Evolutionary conservation across 2,113 vertebrate genomes (phyloP).

Genomic region (Lasiurus cinereus): DNA sequence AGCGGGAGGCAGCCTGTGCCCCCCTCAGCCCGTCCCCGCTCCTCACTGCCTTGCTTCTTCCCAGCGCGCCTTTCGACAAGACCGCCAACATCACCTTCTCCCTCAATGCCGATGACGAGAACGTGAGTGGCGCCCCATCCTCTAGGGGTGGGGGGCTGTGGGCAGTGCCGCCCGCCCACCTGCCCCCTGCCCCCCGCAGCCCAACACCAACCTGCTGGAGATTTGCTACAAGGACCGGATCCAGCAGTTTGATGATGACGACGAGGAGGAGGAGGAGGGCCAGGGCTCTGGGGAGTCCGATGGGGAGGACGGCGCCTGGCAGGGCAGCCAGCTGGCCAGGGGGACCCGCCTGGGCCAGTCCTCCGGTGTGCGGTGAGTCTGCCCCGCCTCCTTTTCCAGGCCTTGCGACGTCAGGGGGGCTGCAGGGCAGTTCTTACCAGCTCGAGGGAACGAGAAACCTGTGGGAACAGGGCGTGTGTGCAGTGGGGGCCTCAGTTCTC

Average conservation of each 20-base stretch:
- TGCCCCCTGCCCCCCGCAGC: conserved; percentile 56
- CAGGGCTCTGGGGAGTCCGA: conserved; percentile 78
- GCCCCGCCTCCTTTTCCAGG: conserved; percentile 88
- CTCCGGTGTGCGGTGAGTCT: conserved; percentile 80
- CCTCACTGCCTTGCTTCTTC: not conserved
- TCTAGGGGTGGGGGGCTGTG: fast-evolving
- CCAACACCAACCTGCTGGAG: conserved; percentile 86
- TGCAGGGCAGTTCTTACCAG: fast-evolving
- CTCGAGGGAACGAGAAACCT: not conserved
- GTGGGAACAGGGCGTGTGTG: not conserved
- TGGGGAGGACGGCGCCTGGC: conserved; percentile 86
- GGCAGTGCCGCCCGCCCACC: not conserved
- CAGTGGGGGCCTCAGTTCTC: not conserved
- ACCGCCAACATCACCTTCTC: conserved; percentile 87
- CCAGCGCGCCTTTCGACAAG: conserved; percentile 88
- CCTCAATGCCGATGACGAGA: conserved; percentile 85
- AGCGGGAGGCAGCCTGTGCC: no score
- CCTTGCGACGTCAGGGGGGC: not conserved
- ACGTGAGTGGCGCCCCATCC: conserved; percentile 78
- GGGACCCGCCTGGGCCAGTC: conserved; percentile 51
- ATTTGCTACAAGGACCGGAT: conserved; percentile 88
- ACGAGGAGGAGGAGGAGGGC: conserved; percentile 73
- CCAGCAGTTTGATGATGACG: conserved; percentile 87
- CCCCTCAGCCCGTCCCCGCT: not conserved
- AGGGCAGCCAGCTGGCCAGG: conserved; percentile 69